Evolutionary conservation across 1,140 invertebrate species (phyloP).

Genomic region (Lepidotrigona ventralis): DNA sequence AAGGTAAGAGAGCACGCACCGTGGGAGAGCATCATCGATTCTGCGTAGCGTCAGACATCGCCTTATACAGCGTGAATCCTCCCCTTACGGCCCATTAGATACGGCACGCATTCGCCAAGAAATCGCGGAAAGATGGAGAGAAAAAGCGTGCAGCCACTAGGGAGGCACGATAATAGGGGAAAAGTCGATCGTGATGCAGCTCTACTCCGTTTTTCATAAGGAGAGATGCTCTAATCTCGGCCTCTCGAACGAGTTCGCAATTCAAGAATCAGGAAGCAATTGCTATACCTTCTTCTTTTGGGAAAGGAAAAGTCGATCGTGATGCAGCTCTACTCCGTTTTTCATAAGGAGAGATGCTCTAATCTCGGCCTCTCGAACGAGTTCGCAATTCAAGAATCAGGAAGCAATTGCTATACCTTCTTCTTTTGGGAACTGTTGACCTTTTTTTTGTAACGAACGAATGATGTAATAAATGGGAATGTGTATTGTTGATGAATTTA

Average conservation of each 20-base stretch:
- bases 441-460: background rate
- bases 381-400: background rate
- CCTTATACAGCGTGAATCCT: slow-evolving; percentile 50
- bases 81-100: slow-evolving; percentile 58
- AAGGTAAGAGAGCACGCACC: slow-evolving; percentile 8
- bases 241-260: background rate
- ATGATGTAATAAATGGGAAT: too few species aligned
- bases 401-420: background rate
- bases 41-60: slow-evolving; percentile 25
- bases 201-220: background rate
- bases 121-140: slow-evolving; percentile 37
- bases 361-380: background rate
- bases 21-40: slow-evolving; percentile 54
- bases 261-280: slow-evolving; percentile 3
- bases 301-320: slow-evolving; percentile 7
- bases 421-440: background rate
- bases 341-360: background rate
- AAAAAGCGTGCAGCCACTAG: slow-evolving; percentile 23
- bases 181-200: slow-evolving; percentile 6
- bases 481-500: too few species aligned
- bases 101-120: slow-evolving; percentile 45
- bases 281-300: background rate
- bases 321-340: background rate
- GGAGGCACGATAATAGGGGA: background rate
- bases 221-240: background rate